Evolutionary conservation across 2,888 invertebrate species (phyloP), one percentile per base, ranked within the genome.

Genomic region (Acanthosepion esculentum): DNA sequence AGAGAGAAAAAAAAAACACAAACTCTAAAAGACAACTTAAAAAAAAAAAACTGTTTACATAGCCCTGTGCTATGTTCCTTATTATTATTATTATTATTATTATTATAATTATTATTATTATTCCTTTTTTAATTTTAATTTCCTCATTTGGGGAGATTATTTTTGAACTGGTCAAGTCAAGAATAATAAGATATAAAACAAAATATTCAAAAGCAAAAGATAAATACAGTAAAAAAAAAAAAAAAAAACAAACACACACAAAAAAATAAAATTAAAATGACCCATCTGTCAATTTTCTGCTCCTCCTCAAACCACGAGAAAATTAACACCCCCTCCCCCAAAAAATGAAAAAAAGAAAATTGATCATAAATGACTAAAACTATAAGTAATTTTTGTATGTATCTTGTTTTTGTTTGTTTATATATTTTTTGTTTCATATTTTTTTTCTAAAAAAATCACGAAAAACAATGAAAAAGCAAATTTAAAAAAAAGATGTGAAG

Each of bases 321-420:
- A 78, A 78, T 23, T n/a, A n/a, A 78, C n/a, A 78, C 10, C n/a
- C 6, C 4, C 0, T 26, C 20, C 20, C 20, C 20, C 59, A 59
- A 33, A 78, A 78, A 78, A 78, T 15, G n/a, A 78, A n/a, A 78
- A 15, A 33, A 78, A 78, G 15, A n/a, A 78, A 78, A 78, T 78
- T 78, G n/a, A 78, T 33, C n/a, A 15, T 33, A 78, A 78, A 78
- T n/a, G 78, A 78, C 78, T n/a, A 33, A 33, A n/a, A 78, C n/a
- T 8, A 29, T 78, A 78, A 78, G 78, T 78, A 78, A 78, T n/a
- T n/a, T 78, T 78, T 78, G 78, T 78, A 78, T 78, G 78, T 78
- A 78, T 78, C 78, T 78, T 78, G 78, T 78, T 78, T 78, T 78
- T 78, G 78, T 78, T 78, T 78, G 78, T 78, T 78, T 78, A 78